Conservation (phyloP, 2,797 vertebrate genomes). For the Typhlichthys subterraneus region DNA sequence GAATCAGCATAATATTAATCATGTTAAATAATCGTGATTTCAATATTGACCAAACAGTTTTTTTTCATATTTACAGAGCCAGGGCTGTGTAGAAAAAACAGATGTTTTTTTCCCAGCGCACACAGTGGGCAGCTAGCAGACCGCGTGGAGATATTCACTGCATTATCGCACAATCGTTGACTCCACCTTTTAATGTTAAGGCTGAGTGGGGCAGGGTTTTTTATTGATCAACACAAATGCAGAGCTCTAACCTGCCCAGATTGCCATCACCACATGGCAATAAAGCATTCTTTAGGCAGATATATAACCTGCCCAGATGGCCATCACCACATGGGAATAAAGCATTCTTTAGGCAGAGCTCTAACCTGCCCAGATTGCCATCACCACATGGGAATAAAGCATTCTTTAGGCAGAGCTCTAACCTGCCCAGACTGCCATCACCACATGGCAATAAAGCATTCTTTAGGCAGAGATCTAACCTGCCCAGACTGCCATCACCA, state of each 20-base stretch:
- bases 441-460: slow-evolving; percentile 70
- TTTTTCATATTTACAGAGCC: too few species aligned
- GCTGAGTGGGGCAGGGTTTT: slow-evolving; percentile 37
- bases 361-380: slow-evolving; percentile 64
- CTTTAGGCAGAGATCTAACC: slow-evolving; percentile 41
- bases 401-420: slow-evolving; percentile 47
- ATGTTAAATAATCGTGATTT: too few species aligned
- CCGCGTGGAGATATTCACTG: background rate
- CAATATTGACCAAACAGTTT: too few species aligned
- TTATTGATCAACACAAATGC: slow-evolving; percentile 69
- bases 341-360: slow-evolving; percentile 48
- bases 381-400: slow-evolving; percentile 69
- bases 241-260: slow-evolving; percentile 55
- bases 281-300: slow-evolving; percentile 54
- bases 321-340: slow-evolving; percentile 69
- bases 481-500: slow-evolving; percentile 67
- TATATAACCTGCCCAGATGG: slow-evolving; percentile 59
- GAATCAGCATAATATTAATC: too few species aligned
- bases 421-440: slow-evolving; percentile 66
- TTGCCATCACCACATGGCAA: slow-evolving; percentile 71
- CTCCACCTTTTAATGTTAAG: too few species aligned
- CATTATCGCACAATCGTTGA: background rate
- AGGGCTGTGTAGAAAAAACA: too few species aligned
- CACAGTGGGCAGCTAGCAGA: too few species aligned
- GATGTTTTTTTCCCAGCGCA: too few species aligned